A percentile compares a stretch with the other conserved stretches of the same genome.
Conservation (phyloP, 2,113 vertebrate genomes). For the Oriolus oriolus region DNA sequence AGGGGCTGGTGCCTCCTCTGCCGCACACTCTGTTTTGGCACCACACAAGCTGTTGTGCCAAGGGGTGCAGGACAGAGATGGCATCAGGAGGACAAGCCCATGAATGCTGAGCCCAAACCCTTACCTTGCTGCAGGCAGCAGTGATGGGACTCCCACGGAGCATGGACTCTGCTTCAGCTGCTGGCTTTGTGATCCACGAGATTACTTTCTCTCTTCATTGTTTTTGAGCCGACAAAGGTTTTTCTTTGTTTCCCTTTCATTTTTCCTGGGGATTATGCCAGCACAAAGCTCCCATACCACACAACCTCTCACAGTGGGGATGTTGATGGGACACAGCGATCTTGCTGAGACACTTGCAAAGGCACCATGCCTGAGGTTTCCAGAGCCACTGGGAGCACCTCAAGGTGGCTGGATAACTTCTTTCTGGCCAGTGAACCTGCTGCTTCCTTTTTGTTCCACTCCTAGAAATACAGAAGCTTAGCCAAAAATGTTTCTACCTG, state of each 20-base stretch:
- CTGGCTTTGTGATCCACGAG: neutral
- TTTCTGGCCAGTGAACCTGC: neutral
- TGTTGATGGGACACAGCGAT: rapidly evolving
- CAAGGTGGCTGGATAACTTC: neutral
- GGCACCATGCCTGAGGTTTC: neutral
- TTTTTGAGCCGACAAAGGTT: neutral
- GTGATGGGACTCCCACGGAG: rapidly evolving
- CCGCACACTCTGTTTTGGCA: neutral
- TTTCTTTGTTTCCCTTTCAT: neutral
- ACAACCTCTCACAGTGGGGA: neutral
- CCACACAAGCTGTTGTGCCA: rapidly evolving
- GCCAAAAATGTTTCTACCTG: neutral
- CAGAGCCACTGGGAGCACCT: neutral
- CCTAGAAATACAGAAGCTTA: neutral
- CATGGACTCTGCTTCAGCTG: neutral
- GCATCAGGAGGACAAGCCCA: neutral
- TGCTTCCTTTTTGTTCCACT: neutral
- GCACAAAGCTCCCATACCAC: neutral
- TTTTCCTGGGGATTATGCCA: neutral
- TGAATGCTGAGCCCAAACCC: neutral
- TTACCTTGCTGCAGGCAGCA: neutral
- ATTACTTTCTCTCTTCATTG: neutral
- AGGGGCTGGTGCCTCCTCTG: neutral
- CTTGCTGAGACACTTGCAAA: neutral
- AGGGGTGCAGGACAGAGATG: neutral